Base-by-base conservation (phyloP, 2,113 vertebrate genomes). In the Eolophus roseicapilla region DNA sequence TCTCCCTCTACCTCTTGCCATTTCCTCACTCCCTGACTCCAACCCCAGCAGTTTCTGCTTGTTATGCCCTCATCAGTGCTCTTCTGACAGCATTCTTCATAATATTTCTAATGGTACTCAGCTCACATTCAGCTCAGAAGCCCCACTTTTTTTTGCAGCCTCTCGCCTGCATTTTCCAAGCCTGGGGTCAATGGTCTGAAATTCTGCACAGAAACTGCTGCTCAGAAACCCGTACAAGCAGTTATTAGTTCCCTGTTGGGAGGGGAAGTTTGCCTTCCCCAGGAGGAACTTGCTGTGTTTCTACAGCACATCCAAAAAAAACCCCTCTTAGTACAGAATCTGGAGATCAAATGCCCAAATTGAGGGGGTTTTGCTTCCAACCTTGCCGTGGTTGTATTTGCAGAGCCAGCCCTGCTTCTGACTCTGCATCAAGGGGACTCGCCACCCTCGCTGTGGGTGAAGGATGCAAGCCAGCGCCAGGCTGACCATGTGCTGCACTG, bases 221-320 rank as follows among this genome's bases (percentile, higher is more conserved):
- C 46, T 62, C 39, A 93, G 64, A 86, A 91, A 74, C 52, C 25
- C 3, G 0, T 46, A 49, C 11, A 37, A 82, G 35, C 24, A 25
- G 69, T 93, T 69, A 41, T 13, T 75, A 88, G 77, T 95, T 97
- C 96, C 83, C 37, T 46, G 31, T 92, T 23, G 7, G 23, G 53
- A 92, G 4, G 19, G 92, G 95, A 97, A 95, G 79, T 87, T 84
- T 71, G 37, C 55, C 10, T 57, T 20, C 52, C 11, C 21, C 10
- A 92, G 47, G 73, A 92, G 88, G 95, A 97, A 96, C 82, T 90
- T 75, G 55, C 43, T 68, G 35, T 55, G 24, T 71, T 93, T 90
- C 79, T 81, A 78, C 64, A 88, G 29, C 28, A 44, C 9, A 64
- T 64, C 9, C 1, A 46, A 35, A 71, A 47, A 37, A 52, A 21